Evolutionary conservation across 1,140 invertebrate species (phyloP).

Genomic region (Dreissena rostriformis): DNA sequence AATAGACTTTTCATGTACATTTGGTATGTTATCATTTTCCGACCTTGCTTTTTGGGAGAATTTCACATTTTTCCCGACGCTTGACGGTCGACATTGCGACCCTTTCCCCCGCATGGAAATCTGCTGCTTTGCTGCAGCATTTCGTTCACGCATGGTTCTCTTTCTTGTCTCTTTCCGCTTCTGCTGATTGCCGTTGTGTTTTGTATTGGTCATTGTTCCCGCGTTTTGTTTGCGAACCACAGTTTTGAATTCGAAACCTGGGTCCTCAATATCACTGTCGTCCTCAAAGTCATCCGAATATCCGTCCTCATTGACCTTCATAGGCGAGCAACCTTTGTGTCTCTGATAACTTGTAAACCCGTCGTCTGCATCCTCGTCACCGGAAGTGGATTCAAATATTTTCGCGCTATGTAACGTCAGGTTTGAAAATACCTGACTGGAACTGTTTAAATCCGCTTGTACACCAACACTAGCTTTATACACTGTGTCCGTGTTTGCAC

Average conservation of each 20-base stretch:
- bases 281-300: constrained; percentile 47
- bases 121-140: neutral
- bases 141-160: constrained; percentile 18
- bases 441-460: constrained; percentile 29
- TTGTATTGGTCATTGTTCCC: constrained; percentile 27
- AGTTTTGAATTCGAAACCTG: constrained; percentile 31
- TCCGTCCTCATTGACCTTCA: neutral
- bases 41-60: neutral
- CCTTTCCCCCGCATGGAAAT: neutral
- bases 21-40: neutral
- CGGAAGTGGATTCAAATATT: neutral
- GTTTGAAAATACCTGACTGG: constrained; percentile 32
- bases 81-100: neutral
- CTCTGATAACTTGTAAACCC: neutral
- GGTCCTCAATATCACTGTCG: constrained; percentile 16
- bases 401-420: neutral
- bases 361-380: constrained; percentile 1
- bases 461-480: constrained; percentile 32
- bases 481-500: constrained; percentile 20
- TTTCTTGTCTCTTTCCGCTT: neutral
- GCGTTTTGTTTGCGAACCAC: constrained; percentile 29
- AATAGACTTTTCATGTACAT: neutral
- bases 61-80: constrained; percentile 27
- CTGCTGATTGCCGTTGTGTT: neutral
- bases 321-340: constrained; percentile 7